Base-by-base conservation (phyloP, 1,140 invertebrate species). In the Eciton burchellii region DNA sequence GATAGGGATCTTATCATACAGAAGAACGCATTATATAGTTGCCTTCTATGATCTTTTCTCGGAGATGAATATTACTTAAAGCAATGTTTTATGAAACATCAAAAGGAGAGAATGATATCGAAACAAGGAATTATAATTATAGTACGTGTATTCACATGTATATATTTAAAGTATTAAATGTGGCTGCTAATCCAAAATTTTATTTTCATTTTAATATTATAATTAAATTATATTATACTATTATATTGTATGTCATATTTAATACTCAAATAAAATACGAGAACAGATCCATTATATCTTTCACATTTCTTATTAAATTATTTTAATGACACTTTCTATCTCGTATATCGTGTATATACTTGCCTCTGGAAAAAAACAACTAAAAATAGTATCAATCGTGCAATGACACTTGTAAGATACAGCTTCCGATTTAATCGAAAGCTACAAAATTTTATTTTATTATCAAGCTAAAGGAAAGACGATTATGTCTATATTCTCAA, bases 381-480 rank as follows among this genome's bases (percentile, higher is more conserved):
- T n/a, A 0, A 63, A 65, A 24, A 21, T n/a, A 41, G 26, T 26
- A 8, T 41, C 14, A 66, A 16, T 68, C 21, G 35, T 79, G 63
- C 63, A 68, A 68, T 79, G 74, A 79, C 49, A 68, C 35, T 79
- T 68, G 63, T 43, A 21, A 5, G 12, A 6, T 24, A 56, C 1
- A 56, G 8, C 12, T 41, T 14, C 9, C 0, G 19, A 11, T 54
- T 24, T 11, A 2, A 19, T 52, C 14, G 3, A 4, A 43, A n/a
- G 12, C 8, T 65, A 52, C n/a, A 16, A 56, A 14, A 19, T 24
- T 8, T 41, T 76, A 76, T 76, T 57, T 49, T 63, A 73, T 35
- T 35, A 9, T 43, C 6, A 43, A 12, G 0, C 9, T 4, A 12
- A 43, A 35, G n/a, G n/a, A 24, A 26, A 66, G n/a, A 49, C 35